Conservation (phyloP, 2,888 invertebrate genomes). For the Pyrgus malvae region DNA sequence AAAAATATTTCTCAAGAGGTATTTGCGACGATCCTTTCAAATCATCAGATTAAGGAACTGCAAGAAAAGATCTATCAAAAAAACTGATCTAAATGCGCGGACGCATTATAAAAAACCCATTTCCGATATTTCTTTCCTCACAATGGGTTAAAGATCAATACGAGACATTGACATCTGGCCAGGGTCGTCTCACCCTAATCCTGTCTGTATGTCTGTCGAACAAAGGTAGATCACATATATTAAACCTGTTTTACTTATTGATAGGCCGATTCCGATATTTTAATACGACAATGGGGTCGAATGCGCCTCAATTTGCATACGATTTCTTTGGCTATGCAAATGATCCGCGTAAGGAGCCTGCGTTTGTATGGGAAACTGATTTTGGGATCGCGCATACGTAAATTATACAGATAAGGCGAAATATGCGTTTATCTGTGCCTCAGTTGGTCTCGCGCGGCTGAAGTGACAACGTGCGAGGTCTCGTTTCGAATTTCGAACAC, state of each 20-base stretch:
- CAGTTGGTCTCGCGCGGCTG: conserved; percentile 76
- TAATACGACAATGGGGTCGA: conserved; percentile 64
- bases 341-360: conserved; percentile 56
- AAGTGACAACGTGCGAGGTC: conserved; percentile 54
- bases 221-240: conserved; percentile 64
- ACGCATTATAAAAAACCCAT: conserved; percentile 67
- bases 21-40: conserved; percentile 27
- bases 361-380: conserved; percentile 61
- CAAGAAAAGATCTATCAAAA: conserved; percentile 17
- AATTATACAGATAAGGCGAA: conserved; percentile 70
- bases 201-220: conserved; percentile 50
- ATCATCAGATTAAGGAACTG: conserved; percentile 24
- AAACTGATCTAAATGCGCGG: conserved; percentile 44
- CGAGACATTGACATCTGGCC: conserved; percentile 71
- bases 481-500: conserved; percentile 38
- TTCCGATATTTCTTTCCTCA: conserved; percentile 58
- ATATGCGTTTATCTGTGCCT: conserved; percentile 63
- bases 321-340: conserved; percentile 74
- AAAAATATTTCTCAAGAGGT: conserved; percentile 28
- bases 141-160: conserved; percentile 66
- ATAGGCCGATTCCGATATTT: conserved; percentile 70
- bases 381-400: conserved; percentile 61
- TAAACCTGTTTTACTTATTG: conserved; percentile 79
- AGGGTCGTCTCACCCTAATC: conserved; percentile 70
- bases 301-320: conserved; percentile 71